Percentiles rank a stretch among this genome's conserved stretches.
Evolutionary conservation across 2,797 vertebrate species (phyloP).

Genomic region (Anableps anableps): DNA sequence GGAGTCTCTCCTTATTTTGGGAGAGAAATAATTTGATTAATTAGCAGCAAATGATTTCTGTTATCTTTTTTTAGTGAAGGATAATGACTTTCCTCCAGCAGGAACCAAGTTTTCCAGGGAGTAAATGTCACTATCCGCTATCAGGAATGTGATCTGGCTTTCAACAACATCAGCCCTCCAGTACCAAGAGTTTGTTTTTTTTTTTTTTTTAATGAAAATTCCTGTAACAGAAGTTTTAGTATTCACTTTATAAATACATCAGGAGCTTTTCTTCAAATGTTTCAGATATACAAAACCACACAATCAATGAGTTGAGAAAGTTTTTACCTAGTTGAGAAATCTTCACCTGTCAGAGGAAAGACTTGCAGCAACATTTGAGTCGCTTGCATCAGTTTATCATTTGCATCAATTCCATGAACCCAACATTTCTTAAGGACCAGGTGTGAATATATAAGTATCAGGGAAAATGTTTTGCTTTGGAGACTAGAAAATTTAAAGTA

Average conservation of each 20-base stretch:
- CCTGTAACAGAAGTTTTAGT: neutral
- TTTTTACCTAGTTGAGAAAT: neutral
- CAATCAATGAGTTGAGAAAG: neutral
- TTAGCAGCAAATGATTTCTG: constrained; percentile 39
- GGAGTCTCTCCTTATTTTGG: constrained; percentile 32
- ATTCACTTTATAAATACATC: neutral
- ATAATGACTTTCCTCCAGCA: constrained; percentile 48
- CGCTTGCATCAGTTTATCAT: neutral
- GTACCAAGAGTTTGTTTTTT: constrained; percentile 16
- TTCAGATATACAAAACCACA: neutral
- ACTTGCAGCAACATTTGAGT: neutral
- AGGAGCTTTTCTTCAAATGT: neutral
- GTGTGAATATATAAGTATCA: too few species aligned
- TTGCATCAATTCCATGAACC: neutral
- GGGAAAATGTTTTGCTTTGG: neutral
- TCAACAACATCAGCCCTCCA: constrained; percentile 7
- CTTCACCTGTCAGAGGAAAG: neutral
- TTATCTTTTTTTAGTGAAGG: constrained; percentile 35
- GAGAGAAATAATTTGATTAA: constrained; percentile 45
- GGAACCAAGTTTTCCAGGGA: constrained; percentile 20
- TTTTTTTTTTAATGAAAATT: constrained; percentile 18
- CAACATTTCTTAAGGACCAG: neutral
- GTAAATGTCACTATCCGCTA: constrained; percentile 49
- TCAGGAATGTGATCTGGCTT: constrained; percentile 48
- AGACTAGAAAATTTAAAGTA: neutral